Evolutionary conservation across 1,140 invertebrate genomes (phyloP), one percentile per base, ranked within the genome.

Genomic region (Conus ventricosus): DNA sequence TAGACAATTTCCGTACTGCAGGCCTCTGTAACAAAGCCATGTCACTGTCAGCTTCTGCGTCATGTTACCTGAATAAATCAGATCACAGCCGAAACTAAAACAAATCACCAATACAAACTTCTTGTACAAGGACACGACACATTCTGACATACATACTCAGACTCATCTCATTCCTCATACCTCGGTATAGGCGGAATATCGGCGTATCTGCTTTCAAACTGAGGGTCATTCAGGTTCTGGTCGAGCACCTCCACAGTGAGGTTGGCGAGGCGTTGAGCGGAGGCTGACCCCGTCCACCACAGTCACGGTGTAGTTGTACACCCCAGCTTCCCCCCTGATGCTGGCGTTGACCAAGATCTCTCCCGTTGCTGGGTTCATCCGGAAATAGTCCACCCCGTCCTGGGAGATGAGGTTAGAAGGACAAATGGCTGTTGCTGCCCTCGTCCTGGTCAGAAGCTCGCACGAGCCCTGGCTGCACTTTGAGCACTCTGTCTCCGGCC

Each of bases 211-310:
- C 87, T 13, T 5, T 88, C 87, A 87, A 91, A 91, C 20, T 54
- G 23, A 53, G 90, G 90, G 5, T n/a, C 4, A 84, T 91, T 89
- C 4, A 87, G 57, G 85, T 91, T 91, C 23, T 84, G 71, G 39
- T 91, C 90, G 10, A 87, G 15, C 0, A 91, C 75, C 10, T 78
- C 81, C 15, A 91, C 81, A 11, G 67, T 80, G 17, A 91, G 25
- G 39, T 76, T 89, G 20, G 85, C 13, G 39, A 57, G 51, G 78
- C n/a, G 76, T n/a, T 88, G 23, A 80, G 60, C 13, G 84, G 25
- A 78, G 83, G 75, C 15, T 39, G 39, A 0, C 90, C 90, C 87
- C n/a, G 57, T 91, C 90, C 51, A 75, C 57, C 20, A 87, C 90
- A n/a, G 85, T 85, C 80, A 89, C 88, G 1, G 71, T 82, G 25